Conservation (phyloP, 2,797 vertebrate species). For the Denticeps clupeoides region DNA sequence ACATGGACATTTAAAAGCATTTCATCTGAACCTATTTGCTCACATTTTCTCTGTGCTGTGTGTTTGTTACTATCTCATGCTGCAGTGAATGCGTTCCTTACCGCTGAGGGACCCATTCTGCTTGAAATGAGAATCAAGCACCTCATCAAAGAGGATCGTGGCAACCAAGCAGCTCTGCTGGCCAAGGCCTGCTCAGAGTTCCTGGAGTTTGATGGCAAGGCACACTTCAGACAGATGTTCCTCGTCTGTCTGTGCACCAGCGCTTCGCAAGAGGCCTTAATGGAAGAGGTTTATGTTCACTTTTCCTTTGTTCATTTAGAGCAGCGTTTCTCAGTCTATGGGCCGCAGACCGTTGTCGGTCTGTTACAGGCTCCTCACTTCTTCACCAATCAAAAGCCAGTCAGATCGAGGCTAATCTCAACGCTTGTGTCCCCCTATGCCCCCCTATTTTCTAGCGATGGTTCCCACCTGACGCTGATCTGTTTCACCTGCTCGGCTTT, state of each 20-base stretch:
- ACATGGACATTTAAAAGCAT: too few species aligned
- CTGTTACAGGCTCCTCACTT: too few species aligned
- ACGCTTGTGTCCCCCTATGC: too few species aligned
- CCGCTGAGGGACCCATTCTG: slow-evolving; percentile 73
- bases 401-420: too few species aligned
- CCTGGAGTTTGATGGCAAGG: slow-evolving; percentile 65
- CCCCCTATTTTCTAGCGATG: too few species aligned
- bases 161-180: slow-evolving; percentile 70
- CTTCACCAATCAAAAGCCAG: too few species aligned
- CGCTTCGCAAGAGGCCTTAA: slow-evolving; percentile 75
- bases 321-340: background rate
- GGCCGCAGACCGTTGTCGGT: too few species aligned
- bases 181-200: slow-evolving; percentile 78
- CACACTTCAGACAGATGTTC: slow-evolving; percentile 85
- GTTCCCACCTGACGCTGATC: too few species aligned
- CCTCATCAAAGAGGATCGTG: slow-evolving; percentile 78
- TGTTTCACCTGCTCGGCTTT: too few species aligned
- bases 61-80: slow-evolving; percentile 38
- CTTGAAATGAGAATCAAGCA: slow-evolving; percentile 89
- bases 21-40: too few species aligned
- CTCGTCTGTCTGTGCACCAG: slow-evolving; percentile 84
- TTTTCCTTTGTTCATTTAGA: background rate
- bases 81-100: slow-evolving; percentile 77
- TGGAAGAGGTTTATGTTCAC: slow-evolving; percentile 80
- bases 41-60: too few species aligned